These are phyloP conservation scores for Prionace glauca DNA, from an alignment of 2,797 vertebrate genomes.

Conservation along the genomic window DNA sequence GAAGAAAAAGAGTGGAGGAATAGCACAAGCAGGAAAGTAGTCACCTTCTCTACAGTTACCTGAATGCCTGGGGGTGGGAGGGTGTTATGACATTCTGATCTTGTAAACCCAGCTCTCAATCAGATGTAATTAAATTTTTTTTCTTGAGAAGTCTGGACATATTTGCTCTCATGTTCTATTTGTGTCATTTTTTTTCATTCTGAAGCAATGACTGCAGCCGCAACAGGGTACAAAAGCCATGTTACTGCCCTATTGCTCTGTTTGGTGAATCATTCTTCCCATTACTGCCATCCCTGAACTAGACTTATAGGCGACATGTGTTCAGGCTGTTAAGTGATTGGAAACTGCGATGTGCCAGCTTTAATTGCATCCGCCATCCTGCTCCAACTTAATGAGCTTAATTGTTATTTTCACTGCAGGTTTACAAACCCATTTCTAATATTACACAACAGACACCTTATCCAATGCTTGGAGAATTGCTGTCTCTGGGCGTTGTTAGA, in stretches of 20 bases:
- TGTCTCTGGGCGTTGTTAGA: constrained; percentile 4
- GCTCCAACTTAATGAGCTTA: constrained; percentile 31
- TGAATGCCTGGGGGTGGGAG: background rate
- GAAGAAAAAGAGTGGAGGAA: background rate
- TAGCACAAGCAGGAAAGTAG: background rate
- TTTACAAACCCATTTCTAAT: constrained; percentile 25
- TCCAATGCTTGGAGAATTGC: constrained; percentile 14
- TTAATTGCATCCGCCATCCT: constrained; percentile 34
- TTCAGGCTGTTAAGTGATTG: constrained; percentile 31
- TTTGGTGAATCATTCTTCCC: constrained; percentile 27
- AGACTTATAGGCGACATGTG: constrained; percentile 25
- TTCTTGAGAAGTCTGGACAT: background rate
- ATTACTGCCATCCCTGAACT: constrained; percentile 18
- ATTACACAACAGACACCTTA: constrained; percentile 22
- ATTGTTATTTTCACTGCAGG: constrained; percentile 35
- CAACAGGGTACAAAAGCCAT: background rate
- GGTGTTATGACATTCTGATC: background rate
- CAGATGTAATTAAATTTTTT: background rate
- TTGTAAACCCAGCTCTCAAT: background rate
- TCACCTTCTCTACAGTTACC: background rate
- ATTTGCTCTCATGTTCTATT: background rate
- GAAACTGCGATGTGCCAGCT: constrained; percentile 32
- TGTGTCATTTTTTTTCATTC: background rate
- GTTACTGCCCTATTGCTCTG: constrained; percentile 34
- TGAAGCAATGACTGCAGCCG: background rate